Evolutionary conservation across 1,140 invertebrate species (phyloP), one percentile per base, ranked within the genome.

Genomic region (Idris sp.): DNA sequence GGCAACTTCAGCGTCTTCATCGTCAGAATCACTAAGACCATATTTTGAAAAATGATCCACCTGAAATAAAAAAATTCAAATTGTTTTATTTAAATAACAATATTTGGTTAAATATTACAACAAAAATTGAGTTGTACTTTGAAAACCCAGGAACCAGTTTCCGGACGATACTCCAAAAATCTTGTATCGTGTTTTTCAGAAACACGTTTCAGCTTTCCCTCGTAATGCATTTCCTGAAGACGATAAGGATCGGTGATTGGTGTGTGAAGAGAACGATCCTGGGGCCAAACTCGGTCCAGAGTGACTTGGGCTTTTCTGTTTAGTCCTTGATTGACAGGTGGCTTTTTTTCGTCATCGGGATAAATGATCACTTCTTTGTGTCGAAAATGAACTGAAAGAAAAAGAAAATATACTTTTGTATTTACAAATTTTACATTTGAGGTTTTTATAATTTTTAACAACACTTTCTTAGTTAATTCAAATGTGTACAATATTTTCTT

Each of bases 11-110:
- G 90, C 90, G 18, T 93, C 93, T 28, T 96, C 96, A 65, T 97
- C 95, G 80, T 97, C 96, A 0, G 93, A 95, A 78, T 98, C 97
- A 53, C 93, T 93, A 4, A 98, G 87, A 1, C 96, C 96, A 86
- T 99, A 99, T 83, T 98, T 98, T 0, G 97, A 98, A 85, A 99
- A 99, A 87, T 99, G 97, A 62, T 97, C 93, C 16, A 98, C 96
- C 92, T 93, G 81, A 11, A 82, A 84, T 44, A 62, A 31, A 51
- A n/a, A n/a, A n/a, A n/a, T n/a, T n/a, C n/a, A n/a, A n/a, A n/a
- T n/a, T n/a, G n/a, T n/a, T n/a, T n/a, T n/a, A n/a, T n/a, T n/a
- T n/a, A n/a, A n/a, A n/a, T n/a, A n/a, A 43, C n/a, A 41, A 62
- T 44, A 62, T 19, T 46, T 72, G 11, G n/a, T n/a, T n/a, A n/a